A percentile compares a stretch with the other conserved stretches of the same genome.
These are phyloP conservation scores for Neoarius graeffei DNA, from an alignment of 2,113 vertebrate species.

Conservation along the genomic window DNA sequence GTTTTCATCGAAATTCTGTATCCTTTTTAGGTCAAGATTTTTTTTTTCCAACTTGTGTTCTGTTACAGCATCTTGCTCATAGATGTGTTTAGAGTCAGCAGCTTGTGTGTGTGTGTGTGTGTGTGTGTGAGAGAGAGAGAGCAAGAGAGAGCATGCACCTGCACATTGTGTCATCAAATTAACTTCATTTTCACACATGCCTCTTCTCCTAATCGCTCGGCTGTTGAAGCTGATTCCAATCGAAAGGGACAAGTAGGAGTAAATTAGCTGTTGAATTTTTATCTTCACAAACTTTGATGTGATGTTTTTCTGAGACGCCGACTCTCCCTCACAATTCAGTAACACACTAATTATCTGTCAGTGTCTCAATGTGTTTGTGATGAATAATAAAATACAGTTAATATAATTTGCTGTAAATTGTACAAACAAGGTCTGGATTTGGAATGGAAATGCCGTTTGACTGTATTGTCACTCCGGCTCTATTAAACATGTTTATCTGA, in stretches of 20 bases:
- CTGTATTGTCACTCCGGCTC: constrained; percentile 9
- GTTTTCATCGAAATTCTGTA: background rate
- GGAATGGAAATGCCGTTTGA: constrained; percentile 30
- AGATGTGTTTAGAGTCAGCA: background rate
- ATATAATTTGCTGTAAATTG: background rate
- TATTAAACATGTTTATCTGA: constrained; percentile 21
- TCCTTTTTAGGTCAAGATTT: background rate
- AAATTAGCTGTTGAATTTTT: constrained; percentile 41
- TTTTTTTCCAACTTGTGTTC: background rate
- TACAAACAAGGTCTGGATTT: constrained; percentile 32
- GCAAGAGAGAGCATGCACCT: background rate
- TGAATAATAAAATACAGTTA: constrained; percentile 30
- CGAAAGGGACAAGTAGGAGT: constrained; percentile 10
- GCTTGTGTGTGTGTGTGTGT: background rate
- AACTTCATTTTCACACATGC: constrained; percentile 11
- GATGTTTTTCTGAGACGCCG: constrained; percentile 40
- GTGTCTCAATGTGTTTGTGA: constrained; percentile 26
- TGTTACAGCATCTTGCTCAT: background rate
- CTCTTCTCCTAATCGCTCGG: constrained; percentile 33
- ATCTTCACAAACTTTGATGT: constrained; percentile 33
- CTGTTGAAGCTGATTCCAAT: background rate
- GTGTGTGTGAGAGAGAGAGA: background rate
- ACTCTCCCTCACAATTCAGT: constrained; percentile 31
- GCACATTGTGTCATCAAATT: constrained; percentile 36
- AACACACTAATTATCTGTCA: constrained; percentile 38